These are phyloP conservation scores for Podarcis raffonei DNA, from an alignment of 2,113 vertebrate genomes.

Conservation along the genomic window DNA sequence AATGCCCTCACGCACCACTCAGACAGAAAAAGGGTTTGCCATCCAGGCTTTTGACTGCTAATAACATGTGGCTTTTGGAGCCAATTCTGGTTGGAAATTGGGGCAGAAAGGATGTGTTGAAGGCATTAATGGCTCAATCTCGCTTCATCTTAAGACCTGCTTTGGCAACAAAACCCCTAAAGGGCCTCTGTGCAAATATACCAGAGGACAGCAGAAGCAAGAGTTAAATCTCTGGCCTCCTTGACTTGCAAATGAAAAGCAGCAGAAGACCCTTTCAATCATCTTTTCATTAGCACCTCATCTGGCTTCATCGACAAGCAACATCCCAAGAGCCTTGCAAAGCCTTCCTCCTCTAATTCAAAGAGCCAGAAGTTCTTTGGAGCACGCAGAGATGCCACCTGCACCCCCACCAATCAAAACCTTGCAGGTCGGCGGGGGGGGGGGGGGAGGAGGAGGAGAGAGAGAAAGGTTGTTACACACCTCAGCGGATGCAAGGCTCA, in stretches of 20 bases:
- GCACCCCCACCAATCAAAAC: not conserved
- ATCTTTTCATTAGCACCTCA: slow-evolving; percentile 26
- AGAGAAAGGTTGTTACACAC: not conserved
- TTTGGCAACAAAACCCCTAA: not conserved
- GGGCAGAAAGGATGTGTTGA: not conserved
- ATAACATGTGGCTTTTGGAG: not conserved
- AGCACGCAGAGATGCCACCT: not conserved
- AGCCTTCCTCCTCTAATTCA: slow-evolving; percentile 2
- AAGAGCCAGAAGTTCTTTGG: not conserved
- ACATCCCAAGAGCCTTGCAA: not conserved
- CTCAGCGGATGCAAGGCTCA: not conserved
- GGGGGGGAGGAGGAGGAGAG: not conserved
- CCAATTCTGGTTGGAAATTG: not conserved
- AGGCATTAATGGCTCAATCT: too few species aligned
- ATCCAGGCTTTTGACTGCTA: not conserved
- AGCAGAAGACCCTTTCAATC: not conserved
- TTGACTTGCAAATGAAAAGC: slow-evolving; percentile 29
- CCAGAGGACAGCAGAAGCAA: not conserved
- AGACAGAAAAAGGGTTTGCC: too few species aligned
- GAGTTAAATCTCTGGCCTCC: not conserved
- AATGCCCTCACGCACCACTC: too few species aligned
- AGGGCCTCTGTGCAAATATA: not conserved
- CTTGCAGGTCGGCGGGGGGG: not conserved
- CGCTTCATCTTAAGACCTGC: not conserved
- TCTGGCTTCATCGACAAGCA: not conserved